Conservation (phyloP, 2,797 vertebrate species). For the Atherinosoma microstoma region DNA sequence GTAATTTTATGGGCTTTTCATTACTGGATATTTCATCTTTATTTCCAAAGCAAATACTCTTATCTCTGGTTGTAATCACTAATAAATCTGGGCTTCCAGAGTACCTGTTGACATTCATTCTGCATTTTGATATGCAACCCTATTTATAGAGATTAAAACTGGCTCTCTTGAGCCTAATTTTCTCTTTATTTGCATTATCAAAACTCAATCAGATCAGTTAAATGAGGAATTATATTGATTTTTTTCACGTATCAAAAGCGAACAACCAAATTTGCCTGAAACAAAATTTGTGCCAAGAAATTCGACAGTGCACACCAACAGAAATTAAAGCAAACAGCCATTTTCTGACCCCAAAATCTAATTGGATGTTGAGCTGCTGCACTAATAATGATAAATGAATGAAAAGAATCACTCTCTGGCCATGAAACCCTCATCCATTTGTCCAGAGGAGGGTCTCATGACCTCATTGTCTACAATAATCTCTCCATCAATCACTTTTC, state of each 20-base stretch:
- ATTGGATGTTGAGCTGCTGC: conserved; percentile 25
- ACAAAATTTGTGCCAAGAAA: conserved; percentile 26
- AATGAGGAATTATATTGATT: background rate
- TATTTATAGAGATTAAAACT: background rate
- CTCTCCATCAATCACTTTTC: conserved; percentile 39
- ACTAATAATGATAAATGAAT: conserved; percentile 48
- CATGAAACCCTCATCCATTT: conserved; percentile 15
- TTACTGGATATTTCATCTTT: background rate
- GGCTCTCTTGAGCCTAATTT: background rate
- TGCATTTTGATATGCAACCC: background rate
- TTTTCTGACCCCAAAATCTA: conserved; percentile 23
- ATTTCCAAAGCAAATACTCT: background rate
- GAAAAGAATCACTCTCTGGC: conserved; percentile 23
- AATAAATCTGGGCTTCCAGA: background rate
- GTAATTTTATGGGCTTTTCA: background rate
- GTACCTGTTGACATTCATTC: background rate
- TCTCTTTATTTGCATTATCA: background rate
- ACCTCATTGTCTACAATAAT: conserved; percentile 22
- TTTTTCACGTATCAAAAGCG: background rate
- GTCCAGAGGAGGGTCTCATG: conserved; percentile 15
- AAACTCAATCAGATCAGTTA: background rate
- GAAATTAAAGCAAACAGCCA: conserved; percentile 14
- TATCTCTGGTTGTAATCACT: background rate
- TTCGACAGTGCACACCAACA: conserved; percentile 25
- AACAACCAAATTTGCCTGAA: conserved; percentile 3